phyloP scores from a whole-genome alignment of 2,113 vertebrate genomes.

The Eidolon helvum region DNA sequence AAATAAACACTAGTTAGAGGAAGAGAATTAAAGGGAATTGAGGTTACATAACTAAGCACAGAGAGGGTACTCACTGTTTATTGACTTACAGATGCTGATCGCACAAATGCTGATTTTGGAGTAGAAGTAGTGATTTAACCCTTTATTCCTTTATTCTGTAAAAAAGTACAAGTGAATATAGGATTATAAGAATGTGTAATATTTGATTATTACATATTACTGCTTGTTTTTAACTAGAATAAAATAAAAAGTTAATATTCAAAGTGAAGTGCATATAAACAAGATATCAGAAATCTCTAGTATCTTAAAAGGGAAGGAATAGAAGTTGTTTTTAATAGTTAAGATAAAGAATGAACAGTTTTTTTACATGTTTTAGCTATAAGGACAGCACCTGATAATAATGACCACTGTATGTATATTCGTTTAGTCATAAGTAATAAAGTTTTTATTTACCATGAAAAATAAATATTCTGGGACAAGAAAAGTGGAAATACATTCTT shows the following conservation, averaged over 20 bases:
- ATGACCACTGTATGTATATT: background rate
- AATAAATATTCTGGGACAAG: background rate
- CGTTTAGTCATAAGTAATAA: background rate
- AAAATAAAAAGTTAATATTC: conserved; percentile 8
- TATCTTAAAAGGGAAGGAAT: background rate
- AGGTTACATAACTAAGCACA: background rate
- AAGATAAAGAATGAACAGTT: background rate
- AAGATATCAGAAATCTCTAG: background rate
- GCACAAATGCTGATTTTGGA: background rate
- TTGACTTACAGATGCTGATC: background rate
- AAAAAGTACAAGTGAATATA: background rate
- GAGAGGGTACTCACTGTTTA: background rate
- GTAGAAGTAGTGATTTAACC: background rate
- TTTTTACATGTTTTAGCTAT: background rate
- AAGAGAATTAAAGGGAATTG: background rate
- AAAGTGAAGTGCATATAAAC: background rate
- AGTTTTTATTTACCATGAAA: background rate
- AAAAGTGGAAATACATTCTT: background rate
- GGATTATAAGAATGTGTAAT: background rate
- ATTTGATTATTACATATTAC: background rate
- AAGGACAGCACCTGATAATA: background rate
- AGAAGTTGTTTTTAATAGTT: background rate
- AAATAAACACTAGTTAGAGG: background rate
- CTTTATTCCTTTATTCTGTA: background rate
- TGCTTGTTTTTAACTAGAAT: background rate